Conservation (phyloP, 30 jellyfish, hydroid and myxozoan species). For the Phacellophora camtschatica region DNA sequence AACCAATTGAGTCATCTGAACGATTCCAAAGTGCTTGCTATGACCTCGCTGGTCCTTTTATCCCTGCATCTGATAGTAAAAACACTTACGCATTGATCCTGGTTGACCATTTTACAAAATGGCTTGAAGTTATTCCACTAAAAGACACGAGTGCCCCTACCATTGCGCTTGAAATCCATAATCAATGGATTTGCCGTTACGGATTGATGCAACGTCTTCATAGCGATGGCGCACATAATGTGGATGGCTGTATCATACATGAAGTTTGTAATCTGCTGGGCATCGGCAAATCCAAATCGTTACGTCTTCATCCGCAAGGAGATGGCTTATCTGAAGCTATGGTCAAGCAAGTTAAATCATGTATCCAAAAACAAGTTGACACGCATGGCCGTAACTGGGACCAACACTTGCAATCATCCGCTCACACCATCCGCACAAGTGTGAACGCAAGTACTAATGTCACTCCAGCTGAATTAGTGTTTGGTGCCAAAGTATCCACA, state of each 20-base stretch:
- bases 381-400: conserved; percentile 22
- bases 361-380: conserved; percentile 24
- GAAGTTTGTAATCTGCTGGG: background rate
- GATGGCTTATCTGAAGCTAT: conserved; percentile 40
- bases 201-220: conserved; percentile 31
- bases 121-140: conserved; percentile 27
- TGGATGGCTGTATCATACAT: conserved; percentile 21
- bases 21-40: conserved; percentile 8
- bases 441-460: conserved; percentile 8
- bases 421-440: conserved; percentile 5
- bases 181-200: conserved; percentile 24
- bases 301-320: conserved; percentile 25
- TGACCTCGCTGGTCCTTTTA: conserved; percentile 27
- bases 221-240: conserved; percentile 24
- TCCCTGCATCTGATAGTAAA: conserved; percentile 6
- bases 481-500: conserved; percentile 17
- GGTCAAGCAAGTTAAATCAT: conserved; percentile 17
- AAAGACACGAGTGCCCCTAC: background rate
- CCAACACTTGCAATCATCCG: background rate
- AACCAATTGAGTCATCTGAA: conserved; percentile 14
- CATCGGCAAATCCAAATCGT: conserved; percentile 21
- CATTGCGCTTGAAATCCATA: background rate
- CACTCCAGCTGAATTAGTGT: conserved; percentile 22
- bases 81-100: background rate
- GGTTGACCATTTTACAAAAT: conserved; percentile 4